Base-by-base conservation (phyloP, 2,113 vertebrate genomes). In the Alethe castanea region DNA sequence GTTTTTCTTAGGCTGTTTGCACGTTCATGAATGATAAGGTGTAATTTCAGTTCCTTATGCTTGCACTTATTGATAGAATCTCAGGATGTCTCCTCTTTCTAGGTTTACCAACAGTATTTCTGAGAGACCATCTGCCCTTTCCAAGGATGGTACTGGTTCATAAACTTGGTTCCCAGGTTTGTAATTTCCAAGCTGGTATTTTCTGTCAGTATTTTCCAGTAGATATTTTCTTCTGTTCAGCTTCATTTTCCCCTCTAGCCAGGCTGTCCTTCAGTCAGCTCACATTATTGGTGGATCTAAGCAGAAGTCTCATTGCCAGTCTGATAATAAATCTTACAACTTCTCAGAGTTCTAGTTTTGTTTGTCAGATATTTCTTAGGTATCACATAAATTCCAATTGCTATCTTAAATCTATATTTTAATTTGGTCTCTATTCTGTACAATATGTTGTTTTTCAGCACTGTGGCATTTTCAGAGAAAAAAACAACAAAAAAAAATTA, bases 341-440 rank as follows among this genome's bases (percentile, higher is more conserved):
- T 93, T 94, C 48, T 88, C 71, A 57, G 70, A 96, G 61, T 76
- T 82, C 7, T 44, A 62, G 17, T 31, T 83, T 82, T 47, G 57
- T 77, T 93, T 15, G 8, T 73, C 62, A 96, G 92, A 45, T 76
- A 69, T 73, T 94, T 81, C 86, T 78, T 88, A 81, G 28, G 48
- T 72, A 90, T 64, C 66, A 45, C 20, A 28, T 94, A 91, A 29
- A 67, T 86, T 29, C 35, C 23, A 50, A 11, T 26, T 6, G 2
- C 13, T 45, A 53, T 45, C 60, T 69, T 84, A 93, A 92, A 92
- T 71, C 26, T 42, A 8, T 66, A 64, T 90, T 97, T 96, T 92
- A 90, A 91, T 93, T 94, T 94, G 25, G 44, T 88, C 36, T 97
- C 64, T 96, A 65, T 47, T 64, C 29, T 69, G 57, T 69, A 92